These are phyloP conservation scores for Fratercula arctica DNA, from an alignment of 2,797 vertebrate species.

Conservation along the genomic window DNA sequence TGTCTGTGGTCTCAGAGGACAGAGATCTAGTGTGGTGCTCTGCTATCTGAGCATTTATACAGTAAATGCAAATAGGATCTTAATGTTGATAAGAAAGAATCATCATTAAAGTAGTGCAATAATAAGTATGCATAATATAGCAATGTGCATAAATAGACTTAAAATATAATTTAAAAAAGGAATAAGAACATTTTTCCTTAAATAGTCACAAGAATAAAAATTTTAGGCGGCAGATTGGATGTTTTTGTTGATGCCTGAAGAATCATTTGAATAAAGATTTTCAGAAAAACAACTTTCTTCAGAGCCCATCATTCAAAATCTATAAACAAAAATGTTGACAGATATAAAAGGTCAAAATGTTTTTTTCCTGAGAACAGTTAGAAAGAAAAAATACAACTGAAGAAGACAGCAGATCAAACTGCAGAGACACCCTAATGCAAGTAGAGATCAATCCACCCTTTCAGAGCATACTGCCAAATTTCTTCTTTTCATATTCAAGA, in stretches of 20 bases:
- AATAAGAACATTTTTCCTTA: not conserved
- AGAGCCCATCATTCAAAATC: not conserved
- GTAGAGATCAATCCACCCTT: not conserved
- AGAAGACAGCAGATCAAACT: not conserved
- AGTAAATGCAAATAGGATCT: not conserved
- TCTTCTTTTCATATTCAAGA: not conserved
- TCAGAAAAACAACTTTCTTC: not conserved
- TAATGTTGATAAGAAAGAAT: not conserved
- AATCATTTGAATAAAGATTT: not conserved
- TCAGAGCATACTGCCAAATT: not conserved
- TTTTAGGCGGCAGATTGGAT: not conserved
- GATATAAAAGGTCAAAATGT: not conserved
- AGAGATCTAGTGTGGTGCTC: not conserved
- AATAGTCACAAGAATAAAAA: not conserved
- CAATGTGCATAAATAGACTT: not conserved
- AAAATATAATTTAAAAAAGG: not conserved
- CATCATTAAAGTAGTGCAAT: not conserved
- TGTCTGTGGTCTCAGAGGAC: not conserved
- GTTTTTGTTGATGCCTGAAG: not conserved
- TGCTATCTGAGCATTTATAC: not conserved
- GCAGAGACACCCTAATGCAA: not conserved
- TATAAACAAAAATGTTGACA: not conserved
- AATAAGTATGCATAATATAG: not conserved
- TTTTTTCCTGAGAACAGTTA: not conserved
- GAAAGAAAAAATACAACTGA: not conserved